Evolutionary conservation across 2,888 invertebrate genomes (phyloP), one percentile per base, ranked within the genome.

Genomic region (Auanema freiburgensis): DNA sequence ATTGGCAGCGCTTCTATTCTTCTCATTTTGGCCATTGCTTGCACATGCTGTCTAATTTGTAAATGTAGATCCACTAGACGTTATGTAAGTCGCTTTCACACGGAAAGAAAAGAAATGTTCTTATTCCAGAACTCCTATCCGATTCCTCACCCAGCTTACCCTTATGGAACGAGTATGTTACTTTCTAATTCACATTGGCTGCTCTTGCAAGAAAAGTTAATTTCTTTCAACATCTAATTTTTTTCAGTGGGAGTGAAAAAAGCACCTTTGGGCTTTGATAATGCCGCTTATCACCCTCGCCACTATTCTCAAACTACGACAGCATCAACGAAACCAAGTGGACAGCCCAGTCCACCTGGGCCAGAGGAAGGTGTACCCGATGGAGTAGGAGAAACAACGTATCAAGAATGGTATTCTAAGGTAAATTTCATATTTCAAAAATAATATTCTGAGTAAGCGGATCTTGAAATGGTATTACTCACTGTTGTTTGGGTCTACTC

Each of bases 371-470:
- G 61, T 21, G 59, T 67, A 12, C 75, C 81, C 1, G 69, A 68
- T 18, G 83, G 83, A 56, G 73, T 79, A 24, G 83, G 81, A 25
- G 81, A 81, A 65, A 78, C 81, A 3, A 81, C 81, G 1, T 83
- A 83, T 60, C 67, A 72, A 11, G 83, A 83, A 62, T 83, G 83
- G 83, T 76, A 76, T 57, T 68, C 63, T 16, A 78, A 79, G 73
- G 78, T 80, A 24, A 14, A 4, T 52, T 10, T 8, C 16, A 41
- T 25, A 3, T 14, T 12, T 40, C 10, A 11, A 51, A 24, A 53
- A 23, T 10, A 53, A 24, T 53, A 41, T 6, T 5, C 21, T n/a
- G 24, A 23, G 24, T 23, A 23, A 23, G 23, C 23, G 21, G 21
- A 24, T 18, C 18, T 24, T 24, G 4, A 3, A 5, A 5, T 53